Conservation (phyloP, 1,140 invertebrate species). For the Nautilus pompilius region DNA sequence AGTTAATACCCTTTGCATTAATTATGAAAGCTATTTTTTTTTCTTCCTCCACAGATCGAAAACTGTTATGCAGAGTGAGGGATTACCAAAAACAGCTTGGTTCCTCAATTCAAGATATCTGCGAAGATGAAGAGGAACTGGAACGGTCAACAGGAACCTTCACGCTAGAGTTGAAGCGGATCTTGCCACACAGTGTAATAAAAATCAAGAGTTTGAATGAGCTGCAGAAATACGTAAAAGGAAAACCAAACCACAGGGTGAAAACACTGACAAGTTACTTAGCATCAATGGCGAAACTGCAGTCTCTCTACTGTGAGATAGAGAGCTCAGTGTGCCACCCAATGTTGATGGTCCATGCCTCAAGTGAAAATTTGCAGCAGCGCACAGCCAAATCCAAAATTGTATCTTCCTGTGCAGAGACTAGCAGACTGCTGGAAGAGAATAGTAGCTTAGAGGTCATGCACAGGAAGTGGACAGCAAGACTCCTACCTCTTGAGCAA, state of each 20-base stretch:
- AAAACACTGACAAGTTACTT: slow-evolving; percentile 16
- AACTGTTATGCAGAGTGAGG: slow-evolving; percentile 16
- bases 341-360: slow-evolving; percentile 19
- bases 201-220: slow-evolving; percentile 22
- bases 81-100: slow-evolving; percentile 14
- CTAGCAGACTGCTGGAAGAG: slow-evolving; percentile 13
- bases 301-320: slow-evolving; percentile 12
- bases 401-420: slow-evolving; percentile 8
- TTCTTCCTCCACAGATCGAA: slow-evolving; percentile 22
- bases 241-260: slow-evolving; percentile 11
- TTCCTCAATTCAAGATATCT: slow-evolving; percentile 10
- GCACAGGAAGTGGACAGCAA: slow-evolving; percentile 15
- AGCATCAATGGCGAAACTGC: slow-evolving; percentile 15
- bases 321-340: slow-evolving; percentile 18
- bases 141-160: slow-evolving; percentile 28
- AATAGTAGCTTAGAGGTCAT: slow-evolving; percentile 10
- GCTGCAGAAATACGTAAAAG: slow-evolving; percentile 24
- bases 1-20: too few relatives aligned
- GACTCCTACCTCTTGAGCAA: slow-evolving; percentile 16
- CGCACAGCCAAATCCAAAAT: slow-evolving; percentile 16
- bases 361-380: slow-evolving; percentile 27
- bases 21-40: background rate
- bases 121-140: slow-evolving; percentile 24
- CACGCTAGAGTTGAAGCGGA: slow-evolving; percentile 21
- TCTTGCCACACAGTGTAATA: slow-evolving; percentile 16